These are phyloP conservation scores for Callopanchax toddi DNA, from an alignment of 2,113 vertebrate species.

Conservation along the genomic window DNA sequence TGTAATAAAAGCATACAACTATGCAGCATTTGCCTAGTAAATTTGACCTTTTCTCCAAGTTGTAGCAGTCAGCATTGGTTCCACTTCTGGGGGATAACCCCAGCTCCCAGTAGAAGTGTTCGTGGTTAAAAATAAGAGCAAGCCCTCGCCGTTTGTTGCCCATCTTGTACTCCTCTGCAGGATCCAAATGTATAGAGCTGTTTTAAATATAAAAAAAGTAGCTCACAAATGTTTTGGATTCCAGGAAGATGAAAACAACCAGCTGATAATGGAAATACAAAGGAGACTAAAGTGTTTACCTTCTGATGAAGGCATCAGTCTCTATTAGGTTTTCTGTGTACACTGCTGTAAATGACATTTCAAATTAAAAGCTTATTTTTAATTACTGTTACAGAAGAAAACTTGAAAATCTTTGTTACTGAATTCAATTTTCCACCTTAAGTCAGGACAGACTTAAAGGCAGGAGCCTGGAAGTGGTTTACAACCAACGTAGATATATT, in stretches of 20 bases:
- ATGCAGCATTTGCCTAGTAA: not conserved
- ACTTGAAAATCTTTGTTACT: not conserved
- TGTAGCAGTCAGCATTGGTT: conserved; percentile 83
- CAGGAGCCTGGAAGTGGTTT: too few relatives aligned
- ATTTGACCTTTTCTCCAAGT: conserved; percentile 82
- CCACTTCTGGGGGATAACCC: conserved; percentile 77
- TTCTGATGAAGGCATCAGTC: conserved; percentile 66
- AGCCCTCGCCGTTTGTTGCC: conserved; percentile 84
- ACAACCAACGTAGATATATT: too few relatives aligned
- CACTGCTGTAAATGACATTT: conserved; percentile 50
- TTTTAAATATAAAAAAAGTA: not conserved
- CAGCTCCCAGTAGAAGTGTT: conserved; percentile 87
- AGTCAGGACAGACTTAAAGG: too few relatives aligned
- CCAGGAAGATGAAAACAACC: not conserved
- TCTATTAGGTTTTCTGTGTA: conserved; percentile 75
- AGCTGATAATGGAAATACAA: not conserved
- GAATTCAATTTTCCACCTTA: not conserved
- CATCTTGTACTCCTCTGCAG: conserved; percentile 88
- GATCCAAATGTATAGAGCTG: conserved; percentile 75
- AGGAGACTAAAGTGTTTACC: not conserved
- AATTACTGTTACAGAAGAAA: not conserved
- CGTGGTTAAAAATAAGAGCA: conserved; percentile 95
- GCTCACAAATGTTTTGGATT: not conserved
- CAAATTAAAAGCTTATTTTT: conserved; percentile 7
- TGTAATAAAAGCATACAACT: not conserved